Base-by-base conservation (phyloP, 2,888 invertebrate genomes). In the Chelonus formosanus region DNA sequence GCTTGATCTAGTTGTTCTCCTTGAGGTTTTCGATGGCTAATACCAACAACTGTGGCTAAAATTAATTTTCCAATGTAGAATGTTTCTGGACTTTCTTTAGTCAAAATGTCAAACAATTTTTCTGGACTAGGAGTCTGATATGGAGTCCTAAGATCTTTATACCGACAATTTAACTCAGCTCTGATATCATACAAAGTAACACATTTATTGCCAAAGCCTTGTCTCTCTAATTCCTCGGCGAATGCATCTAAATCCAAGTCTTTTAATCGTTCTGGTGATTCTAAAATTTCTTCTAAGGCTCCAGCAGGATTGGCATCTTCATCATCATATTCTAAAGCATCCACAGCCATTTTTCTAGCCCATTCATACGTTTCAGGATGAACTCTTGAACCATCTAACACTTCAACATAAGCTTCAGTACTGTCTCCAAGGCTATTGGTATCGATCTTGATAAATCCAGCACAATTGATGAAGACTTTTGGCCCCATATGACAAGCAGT, bases 331-430 rank as follows among this genome's bases (percentile, higher is more conserved):
- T 99, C 99, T 55, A 99, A 86, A 1, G 99, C 99, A 85, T 99
- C 99, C 0, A 98, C 97, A 0, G 99, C 99, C 98, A 99, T 99
- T 86, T 99, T 99, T 48, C 98, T 88, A 0, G 99, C 99, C 98
- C 98, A 98, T 80, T 99, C 99, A 84, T 99, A 99, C 0, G 98
- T 97, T 86, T 99, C 99, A 0, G 98, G 98, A 86, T 99, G 99
- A 0, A 99, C 98, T 75, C 99, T 89, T 0, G 98, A 97, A 0
- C 98, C 97, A 80, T 99, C 99, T 61, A 99, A 86, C 2, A 98
- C 96, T 86, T 98, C 94, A 0, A 97, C 95, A 77, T 97, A 97
- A 0, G 95, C 94, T 79, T 97, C 97, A 0, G 97, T 97, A 80
- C 95, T 89, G 77, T 98, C 97, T 2, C 96, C 97, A 54, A 97